Percentiles rank a stretch among this genome's conserved stretches.
These are phyloP conservation scores for Erannis defoliaria DNA, from an alignment of 2,888 invertebrate species.

Conservation along the genomic window DNA sequence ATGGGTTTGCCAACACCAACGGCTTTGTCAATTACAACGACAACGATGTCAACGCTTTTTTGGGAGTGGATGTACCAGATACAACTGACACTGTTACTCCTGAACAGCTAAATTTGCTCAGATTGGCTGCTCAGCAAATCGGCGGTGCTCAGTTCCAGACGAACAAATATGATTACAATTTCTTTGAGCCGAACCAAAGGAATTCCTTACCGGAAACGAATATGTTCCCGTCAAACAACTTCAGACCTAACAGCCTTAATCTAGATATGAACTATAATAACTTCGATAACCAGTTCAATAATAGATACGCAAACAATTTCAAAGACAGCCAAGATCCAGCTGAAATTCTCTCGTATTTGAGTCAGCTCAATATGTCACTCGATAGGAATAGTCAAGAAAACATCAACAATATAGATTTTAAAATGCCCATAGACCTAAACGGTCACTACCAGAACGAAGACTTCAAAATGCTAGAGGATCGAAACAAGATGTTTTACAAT, in stretches of 20 bases:
- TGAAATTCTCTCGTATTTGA: constrained; percentile 73
- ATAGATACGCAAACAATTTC: constrained; percentile 69
- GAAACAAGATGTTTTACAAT: constrained; percentile 72
- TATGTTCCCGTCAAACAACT: constrained; percentile 68
- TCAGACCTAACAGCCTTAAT: constrained; percentile 75
- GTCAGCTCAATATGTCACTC: constrained; percentile 67
- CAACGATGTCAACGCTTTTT: constrained; percentile 66
- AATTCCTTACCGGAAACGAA: constrained; percentile 76
- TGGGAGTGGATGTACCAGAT: constrained; percentile 70
- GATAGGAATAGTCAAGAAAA: constrained; percentile 69
- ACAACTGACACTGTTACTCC: constrained; percentile 70
- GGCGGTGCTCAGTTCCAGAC: constrained; percentile 80
- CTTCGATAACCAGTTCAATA: constrained; percentile 62
- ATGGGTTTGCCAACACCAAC: constrained; percentile 69
- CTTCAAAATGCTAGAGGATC: constrained; percentile 61
- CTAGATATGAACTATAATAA: constrained; percentile 74
- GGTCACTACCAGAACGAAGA: constrained; percentile 72
- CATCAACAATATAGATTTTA: constrained; percentile 68
- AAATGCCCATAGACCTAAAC: constrained; percentile 72
- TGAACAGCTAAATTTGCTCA: constrained; percentile 78
- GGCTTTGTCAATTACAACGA: constrained; percentile 73
- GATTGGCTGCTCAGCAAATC: constrained; percentile 83
- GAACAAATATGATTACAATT: constrained; percentile 78
- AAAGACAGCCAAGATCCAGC: constrained; percentile 72
- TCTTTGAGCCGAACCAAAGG: constrained; percentile 81